Percentiles rank a stretch among this genome's conserved stretches.
These are phyloP conservation scores for Oxytorus armatus DNA, from an alignment of 2,888 invertebrate genomes.

Conservation along the genomic window DNA sequence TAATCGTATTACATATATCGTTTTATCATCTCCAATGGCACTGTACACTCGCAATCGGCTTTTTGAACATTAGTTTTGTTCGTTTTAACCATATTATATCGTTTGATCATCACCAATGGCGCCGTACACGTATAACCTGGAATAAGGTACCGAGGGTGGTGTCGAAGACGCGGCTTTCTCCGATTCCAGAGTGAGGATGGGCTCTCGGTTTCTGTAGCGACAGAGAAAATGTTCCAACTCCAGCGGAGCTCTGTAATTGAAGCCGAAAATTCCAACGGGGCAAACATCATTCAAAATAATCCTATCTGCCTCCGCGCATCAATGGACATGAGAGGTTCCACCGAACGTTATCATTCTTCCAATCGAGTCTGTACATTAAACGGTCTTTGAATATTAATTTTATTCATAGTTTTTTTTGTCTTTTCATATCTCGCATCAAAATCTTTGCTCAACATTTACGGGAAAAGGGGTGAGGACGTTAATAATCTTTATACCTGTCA, in stretches of 20 bases:
- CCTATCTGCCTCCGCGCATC: conserved; percentile 2
- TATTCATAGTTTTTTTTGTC: background rate
- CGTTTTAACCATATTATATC: background rate
- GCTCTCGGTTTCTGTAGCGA: conserved; percentile 16
- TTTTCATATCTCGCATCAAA: conserved; percentile 1
- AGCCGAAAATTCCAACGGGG: too few species aligned
- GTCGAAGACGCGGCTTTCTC: conserved; percentile 31
- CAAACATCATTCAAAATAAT: background rate
- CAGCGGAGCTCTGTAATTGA: too few species aligned
- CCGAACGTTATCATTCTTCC: background rate
- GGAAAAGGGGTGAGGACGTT: background rate
- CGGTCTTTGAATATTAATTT: background rate
- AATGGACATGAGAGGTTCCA: background rate
- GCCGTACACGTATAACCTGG: too few species aligned
- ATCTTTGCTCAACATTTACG: conserved; percentile 2
- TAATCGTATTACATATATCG: background rate
- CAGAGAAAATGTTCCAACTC: conserved; percentile 17
- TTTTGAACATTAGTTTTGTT: background rate
- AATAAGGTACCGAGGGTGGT: too few species aligned
- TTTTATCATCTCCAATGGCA: background rate
- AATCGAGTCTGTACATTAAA: conserved; percentile 14
- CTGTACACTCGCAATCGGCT: background rate
- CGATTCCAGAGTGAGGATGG: background rate
- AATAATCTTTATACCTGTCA: background rate
- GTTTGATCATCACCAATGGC: background rate